These are phyloP conservation scores for Tragelaphus imberbis DNA, from an alignment of 2,113 vertebrate species.

Conservation along the genomic window DNA sequence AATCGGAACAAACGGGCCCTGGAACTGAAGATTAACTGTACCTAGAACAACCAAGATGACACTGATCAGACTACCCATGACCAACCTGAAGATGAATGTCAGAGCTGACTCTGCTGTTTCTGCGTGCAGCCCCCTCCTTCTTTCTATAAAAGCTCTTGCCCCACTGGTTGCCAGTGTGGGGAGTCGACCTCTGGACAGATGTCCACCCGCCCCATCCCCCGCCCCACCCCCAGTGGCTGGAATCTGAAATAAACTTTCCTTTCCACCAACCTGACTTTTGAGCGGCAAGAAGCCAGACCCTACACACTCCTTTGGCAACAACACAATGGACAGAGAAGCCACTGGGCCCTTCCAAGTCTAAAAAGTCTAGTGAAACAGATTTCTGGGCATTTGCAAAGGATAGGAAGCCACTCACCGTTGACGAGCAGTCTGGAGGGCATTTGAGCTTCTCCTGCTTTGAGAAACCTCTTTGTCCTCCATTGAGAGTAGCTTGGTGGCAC, in stretches of 20 bases:
- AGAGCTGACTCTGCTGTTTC: not conserved
- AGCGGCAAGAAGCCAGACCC: not conserved
- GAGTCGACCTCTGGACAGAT: not conserved
- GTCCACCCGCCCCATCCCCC: accelerated
- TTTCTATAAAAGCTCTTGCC: not conserved
- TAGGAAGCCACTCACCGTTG: not conserved
- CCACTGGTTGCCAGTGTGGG: not conserved
- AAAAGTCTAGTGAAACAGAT: not conserved
- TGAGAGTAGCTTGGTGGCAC: not conserved
- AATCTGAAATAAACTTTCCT: not conserved
- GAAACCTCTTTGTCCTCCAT: not conserved
- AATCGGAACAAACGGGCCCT: not conserved
- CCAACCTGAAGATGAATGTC: not conserved
- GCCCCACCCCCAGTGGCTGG: not conserved
- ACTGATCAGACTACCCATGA: not conserved
- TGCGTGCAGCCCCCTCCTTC: not conserved
- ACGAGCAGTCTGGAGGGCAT: not conserved
- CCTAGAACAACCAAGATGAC: not conserved
- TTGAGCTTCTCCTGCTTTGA: not conserved
- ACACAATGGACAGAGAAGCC: not conserved
- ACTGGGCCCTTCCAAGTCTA: not conserved
- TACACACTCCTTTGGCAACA: not conserved
- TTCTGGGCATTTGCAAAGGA: not conserved
- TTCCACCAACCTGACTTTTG: not conserved
- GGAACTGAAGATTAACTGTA: not conserved